Percentiles rank a stretch among this genome's conserved stretches.
phyloP scores from a whole-genome alignment of 2,797 vertebrate species.

The Sylvia borin region DNA sequence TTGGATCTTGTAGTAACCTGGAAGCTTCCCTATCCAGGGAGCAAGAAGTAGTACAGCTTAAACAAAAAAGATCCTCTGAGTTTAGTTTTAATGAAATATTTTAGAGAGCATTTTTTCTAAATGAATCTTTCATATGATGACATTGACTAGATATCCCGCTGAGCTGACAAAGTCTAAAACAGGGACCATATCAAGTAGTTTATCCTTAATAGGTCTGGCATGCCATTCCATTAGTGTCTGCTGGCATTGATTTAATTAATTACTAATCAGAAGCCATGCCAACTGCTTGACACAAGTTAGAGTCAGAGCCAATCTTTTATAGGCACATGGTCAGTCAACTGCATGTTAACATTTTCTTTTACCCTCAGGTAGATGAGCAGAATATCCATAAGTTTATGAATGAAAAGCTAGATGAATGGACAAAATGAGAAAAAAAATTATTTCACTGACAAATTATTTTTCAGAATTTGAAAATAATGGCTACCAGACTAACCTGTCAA shows the following conservation, averaged over 20 bases:
- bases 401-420: not conserved
- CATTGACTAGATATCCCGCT: not conserved
- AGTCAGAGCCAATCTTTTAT: constrained; percentile 22
- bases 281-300: constrained; percentile 27
- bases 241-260: constrained; percentile 55
- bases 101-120: not conserved
- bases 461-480: not conserved
- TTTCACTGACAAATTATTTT: not conserved
- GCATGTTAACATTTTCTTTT: not conserved
- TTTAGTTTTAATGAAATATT: not conserved
- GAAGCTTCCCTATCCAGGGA: not conserved
- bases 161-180: constrained; percentile 21
- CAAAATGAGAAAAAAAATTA: not conserved
- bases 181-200: constrained; percentile 15
- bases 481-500: not conserved
- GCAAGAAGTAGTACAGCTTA: not conserved
- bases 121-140: not conserved
- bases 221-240: not conserved
- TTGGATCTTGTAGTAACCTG: not conserved
- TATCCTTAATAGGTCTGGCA: constrained; percentile 31
- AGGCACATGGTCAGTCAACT: constrained; percentile 3
- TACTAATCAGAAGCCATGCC: constrained; percentile 38
- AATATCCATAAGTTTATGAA: not conserved
- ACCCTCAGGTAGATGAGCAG: not conserved
- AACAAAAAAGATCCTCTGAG: not conserved